Conservation (phyloP, 2,888 invertebrate species). For the Yponomeuta sedellus region DNA sequence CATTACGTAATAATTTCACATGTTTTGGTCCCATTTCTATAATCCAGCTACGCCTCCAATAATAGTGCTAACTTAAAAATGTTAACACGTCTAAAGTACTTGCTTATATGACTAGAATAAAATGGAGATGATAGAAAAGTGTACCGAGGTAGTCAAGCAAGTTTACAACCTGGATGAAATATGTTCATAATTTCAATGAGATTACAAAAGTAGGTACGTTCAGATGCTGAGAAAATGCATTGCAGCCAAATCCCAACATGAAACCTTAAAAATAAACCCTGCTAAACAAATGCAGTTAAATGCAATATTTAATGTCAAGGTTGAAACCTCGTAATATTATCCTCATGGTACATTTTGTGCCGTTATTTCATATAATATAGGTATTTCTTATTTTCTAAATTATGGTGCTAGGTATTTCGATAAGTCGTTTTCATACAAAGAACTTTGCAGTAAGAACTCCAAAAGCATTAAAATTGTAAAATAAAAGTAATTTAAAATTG, state of each 20-base stretch:
- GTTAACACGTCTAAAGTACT: constrained; percentile 10
- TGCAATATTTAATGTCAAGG: background rate
- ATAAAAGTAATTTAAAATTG: too few species aligned
- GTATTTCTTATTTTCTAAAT: too few species aligned
- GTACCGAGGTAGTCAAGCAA: background rate
- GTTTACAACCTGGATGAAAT: too few species aligned
- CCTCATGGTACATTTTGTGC: too few species aligned
- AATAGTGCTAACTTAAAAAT: constrained; percentile 27
- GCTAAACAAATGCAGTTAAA: background rate
- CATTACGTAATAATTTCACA: constrained; percentile 34
- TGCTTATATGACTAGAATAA: constrained; percentile 15
- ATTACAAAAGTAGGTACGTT: background rate
- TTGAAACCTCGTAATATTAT: too few species aligned
- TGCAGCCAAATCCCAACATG: background rate
- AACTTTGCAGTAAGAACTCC: too few species aligned
- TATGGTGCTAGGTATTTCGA: too few species aligned
- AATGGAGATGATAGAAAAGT: constrained; percentile 2
- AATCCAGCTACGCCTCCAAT: constrained; percentile 64
- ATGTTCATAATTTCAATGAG: constrained; percentile 1
- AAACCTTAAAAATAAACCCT: background rate
- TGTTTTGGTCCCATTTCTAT: constrained; percentile 59
- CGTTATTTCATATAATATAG: too few species aligned
- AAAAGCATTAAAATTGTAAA: too few species aligned
- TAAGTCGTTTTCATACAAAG: too few species aligned
- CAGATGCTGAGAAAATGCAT: background rate